Percentiles rank a stretch among this genome's conserved stretches.
Conservation (phyloP, 2,797 vertebrate genomes). For the Erpetoichthys calabaricus region DNA sequence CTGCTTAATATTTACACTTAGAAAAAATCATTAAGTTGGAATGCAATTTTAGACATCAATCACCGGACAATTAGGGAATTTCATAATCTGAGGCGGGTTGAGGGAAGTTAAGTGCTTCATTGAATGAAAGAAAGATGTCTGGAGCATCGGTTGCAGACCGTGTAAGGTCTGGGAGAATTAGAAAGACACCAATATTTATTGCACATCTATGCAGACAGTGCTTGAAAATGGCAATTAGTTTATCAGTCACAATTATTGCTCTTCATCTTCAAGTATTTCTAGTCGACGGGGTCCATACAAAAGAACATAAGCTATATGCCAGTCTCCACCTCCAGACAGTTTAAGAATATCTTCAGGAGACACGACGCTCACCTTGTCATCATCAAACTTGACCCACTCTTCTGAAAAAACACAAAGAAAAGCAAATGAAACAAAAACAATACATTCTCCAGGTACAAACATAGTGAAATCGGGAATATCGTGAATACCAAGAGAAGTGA, state of each 20-base stretch:
- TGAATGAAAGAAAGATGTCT: too few species aligned
- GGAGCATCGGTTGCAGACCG: too few species aligned
- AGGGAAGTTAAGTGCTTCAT: too few species aligned
- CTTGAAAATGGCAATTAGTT: constrained; percentile 53
- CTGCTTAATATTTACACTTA: too few species aligned
- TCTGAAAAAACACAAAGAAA: constrained; percentile 45
- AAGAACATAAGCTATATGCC: constrained; percentile 97
- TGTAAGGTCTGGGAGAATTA: constrained; percentile 17
- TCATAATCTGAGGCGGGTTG: too few species aligned
- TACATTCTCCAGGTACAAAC: not conserved
- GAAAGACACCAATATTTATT: constrained; percentile 81
- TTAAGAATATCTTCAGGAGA: constrained; percentile 91
- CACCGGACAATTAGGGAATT: too few species aligned
- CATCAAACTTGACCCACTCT: constrained; percentile 97
- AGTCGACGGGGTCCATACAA: constrained; percentile 87
- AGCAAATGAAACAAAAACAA: not conserved
- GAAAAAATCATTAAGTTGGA: too few species aligned
- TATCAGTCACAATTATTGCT: constrained; percentile 41
- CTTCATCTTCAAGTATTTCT: constrained; percentile 67
- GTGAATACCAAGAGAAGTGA: not conserved
- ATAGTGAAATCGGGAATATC: not conserved
- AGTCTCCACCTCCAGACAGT: constrained; percentile 92
- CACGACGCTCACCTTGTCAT: constrained; percentile 94
- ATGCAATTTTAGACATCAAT: too few species aligned
- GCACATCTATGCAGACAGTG: constrained; percentile 86